Conservation (phyloP, 2,888 invertebrate genomes). For the Rhodophaea formosa region DNA sequence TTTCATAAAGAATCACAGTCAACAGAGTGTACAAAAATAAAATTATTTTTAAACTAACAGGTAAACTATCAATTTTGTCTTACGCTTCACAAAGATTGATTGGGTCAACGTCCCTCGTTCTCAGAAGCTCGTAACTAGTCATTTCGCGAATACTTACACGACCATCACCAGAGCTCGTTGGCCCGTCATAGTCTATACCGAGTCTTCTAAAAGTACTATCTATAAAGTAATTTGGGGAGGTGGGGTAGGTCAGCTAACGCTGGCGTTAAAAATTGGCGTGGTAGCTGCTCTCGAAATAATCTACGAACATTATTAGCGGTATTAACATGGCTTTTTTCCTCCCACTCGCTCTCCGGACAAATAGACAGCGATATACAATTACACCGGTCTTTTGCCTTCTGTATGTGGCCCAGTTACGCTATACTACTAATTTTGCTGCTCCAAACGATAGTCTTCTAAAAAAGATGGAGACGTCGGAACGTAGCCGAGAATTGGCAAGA, state of each 20-base stretch:
- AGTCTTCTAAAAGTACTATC: background rate
- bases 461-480: background rate
- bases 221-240: constrained; percentile 19
- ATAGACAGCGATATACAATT: constrained; percentile 40
- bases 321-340: constrained; percentile 43
- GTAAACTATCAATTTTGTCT: constrained; percentile 1
- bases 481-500: too few species aligned
- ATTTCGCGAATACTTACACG: constrained; percentile 21
- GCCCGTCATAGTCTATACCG: constrained; percentile 3
- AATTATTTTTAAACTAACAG: background rate
- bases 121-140: constrained; percentile 23
- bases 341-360: constrained; percentile 38
- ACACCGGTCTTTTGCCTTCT: constrained; percentile 34
- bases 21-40: background rate
- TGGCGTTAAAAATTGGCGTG: constrained; percentile 46
- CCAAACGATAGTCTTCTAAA: constrained; percentile 16
- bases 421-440: constrained; percentile 40
- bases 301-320: constrained; percentile 45
- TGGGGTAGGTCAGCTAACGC: constrained; percentile 30
- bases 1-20: too few species aligned
- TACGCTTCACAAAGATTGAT: constrained; percentile 22
- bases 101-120: constrained; percentile 27
- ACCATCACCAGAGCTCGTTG: constrained; percentile 13
- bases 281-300: constrained; percentile 46
- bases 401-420: constrained; percentile 42